A percentile compares a stretch with the other conserved stretches of the same genome.
Evolutionary conservation across 2,797 vertebrate species (phyloP).

Genomic region (Apodemus agrarius): DNA sequence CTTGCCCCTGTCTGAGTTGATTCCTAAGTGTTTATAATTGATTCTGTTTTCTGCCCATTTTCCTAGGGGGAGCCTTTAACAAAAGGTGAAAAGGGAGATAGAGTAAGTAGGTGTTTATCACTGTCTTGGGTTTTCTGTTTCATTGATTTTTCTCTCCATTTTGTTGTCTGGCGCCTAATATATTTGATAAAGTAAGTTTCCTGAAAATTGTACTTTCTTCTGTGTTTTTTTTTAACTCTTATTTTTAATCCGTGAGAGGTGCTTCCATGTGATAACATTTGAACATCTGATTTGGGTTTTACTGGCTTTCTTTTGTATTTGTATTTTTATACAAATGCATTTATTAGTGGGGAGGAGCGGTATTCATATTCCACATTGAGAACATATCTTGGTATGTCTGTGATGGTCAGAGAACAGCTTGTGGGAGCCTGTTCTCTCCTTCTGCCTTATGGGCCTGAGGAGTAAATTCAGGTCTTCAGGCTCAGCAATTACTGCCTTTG

Average conservation of each 20-base stretch:
- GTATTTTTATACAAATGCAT: not conserved
- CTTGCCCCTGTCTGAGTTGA: not conserved
- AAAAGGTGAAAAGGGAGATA: conserved; percentile 94
- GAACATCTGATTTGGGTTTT: not conserved
- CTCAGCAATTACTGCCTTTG: not conserved
- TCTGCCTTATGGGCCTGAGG: not conserved
- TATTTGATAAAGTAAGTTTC: conserved; percentile 64
- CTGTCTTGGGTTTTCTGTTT: conserved; percentile 52
- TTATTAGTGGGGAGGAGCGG: not conserved
- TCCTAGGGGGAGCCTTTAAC: conserved; percentile 84
- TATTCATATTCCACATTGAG: not conserved
- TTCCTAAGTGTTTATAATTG: conserved; percentile 59
- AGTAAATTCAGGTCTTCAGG: not conserved
- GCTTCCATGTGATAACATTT: not conserved
- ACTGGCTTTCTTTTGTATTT: not conserved
- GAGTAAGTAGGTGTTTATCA: conserved; percentile 87
- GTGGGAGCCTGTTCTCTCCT: not conserved
- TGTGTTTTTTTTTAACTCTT: conserved; percentile 21
- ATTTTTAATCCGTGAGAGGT: conserved; percentile 42
- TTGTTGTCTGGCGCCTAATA: conserved; percentile 54
- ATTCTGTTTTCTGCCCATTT: conserved; percentile 61
- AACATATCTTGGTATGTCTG: too few relatives aligned
- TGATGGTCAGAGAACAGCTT: not conserved
- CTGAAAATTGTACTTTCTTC: conserved; percentile 34
- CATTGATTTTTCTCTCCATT: conserved; percentile 67